Percentiles rank a stretch among this genome's conserved stretches.
Evolutionary conservation across 2,797 vertebrate species (phyloP).

Genomic region (Pyrocephalus nanus): DNA sequence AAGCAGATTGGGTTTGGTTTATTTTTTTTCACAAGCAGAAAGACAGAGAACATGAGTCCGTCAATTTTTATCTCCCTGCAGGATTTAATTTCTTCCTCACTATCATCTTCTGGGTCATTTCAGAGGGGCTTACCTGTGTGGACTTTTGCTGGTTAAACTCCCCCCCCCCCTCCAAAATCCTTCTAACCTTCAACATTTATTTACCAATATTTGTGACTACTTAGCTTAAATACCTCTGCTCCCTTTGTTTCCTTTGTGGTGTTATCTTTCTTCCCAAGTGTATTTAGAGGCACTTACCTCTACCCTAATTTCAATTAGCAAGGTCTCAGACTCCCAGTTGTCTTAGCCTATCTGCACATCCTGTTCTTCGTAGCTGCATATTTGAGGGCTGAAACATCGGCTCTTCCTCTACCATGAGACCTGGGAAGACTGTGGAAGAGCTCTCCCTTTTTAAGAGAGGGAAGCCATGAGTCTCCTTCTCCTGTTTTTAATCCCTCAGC

Average conservation of each 20-base stretch:
- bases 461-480: not conserved
- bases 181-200: not conserved
- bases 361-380: not conserved
- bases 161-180: not conserved
- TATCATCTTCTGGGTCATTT: not conserved
- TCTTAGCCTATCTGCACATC: not conserved
- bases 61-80: not conserved
- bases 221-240: not conserved
- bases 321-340: not conserved
- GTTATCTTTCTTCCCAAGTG: not conserved
- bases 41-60: not conserved
- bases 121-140: not conserved
- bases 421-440: not conserved
- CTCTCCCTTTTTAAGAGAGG: not conserved
- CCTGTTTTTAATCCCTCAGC: not conserved
- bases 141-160: not conserved
- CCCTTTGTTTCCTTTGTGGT: not conserved
- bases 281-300: not conserved
- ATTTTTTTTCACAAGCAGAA: not conserved
- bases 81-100: not conserved
- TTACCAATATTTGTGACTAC: not conserved
- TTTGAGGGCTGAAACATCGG: not conserved
- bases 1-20: not conserved
- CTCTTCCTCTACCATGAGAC: not conserved
- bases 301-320: slow-evolving; percentile 25